Conservation (phyloP, 2,888 invertebrate genomes). For the Agrochola lota region DNA sequence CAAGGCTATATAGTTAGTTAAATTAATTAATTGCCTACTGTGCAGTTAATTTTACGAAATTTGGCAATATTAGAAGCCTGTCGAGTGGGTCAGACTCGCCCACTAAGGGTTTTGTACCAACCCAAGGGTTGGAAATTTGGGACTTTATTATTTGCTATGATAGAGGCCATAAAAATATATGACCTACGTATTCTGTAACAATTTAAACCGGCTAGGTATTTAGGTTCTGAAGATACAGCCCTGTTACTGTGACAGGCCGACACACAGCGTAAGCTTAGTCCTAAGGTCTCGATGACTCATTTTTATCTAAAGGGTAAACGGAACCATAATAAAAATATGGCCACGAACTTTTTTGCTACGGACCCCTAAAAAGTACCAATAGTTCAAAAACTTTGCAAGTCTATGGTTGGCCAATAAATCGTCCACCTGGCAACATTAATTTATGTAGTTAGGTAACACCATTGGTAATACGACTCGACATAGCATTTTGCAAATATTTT, state of each 20-base stretch:
- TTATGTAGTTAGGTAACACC: neutral
- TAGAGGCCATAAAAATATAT: too few species aligned
- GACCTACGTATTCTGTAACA: too few species aligned
- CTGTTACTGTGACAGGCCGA: neutral
- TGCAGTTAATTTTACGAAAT: neutral
- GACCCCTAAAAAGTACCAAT: neutral
- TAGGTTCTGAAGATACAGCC: neutral
- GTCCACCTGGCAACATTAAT: neutral
- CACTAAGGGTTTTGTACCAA: neutral
- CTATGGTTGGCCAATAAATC: neutral
- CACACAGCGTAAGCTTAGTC: too few species aligned
- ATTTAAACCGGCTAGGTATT: too few species aligned
- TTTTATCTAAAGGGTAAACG: neutral
- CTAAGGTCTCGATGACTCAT: neutral
- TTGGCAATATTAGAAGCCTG: neutral
- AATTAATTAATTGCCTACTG: neutral
- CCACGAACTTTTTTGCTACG: neutral
- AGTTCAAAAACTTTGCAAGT: neutral
- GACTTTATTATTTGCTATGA: neutral
- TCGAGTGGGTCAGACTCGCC: too few species aligned
- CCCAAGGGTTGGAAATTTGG: neutral
- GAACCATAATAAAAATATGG: neutral
- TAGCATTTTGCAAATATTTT: conserved; percentile 1
- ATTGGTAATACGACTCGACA: neutral
- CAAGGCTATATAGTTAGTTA: neutral